A percentile compares a stretch with the other conserved stretches of the same genome.
Evolutionary conservation across 2,113 vertebrate genomes (phyloP).

Genomic region (Apeltes quadracus): DNA sequence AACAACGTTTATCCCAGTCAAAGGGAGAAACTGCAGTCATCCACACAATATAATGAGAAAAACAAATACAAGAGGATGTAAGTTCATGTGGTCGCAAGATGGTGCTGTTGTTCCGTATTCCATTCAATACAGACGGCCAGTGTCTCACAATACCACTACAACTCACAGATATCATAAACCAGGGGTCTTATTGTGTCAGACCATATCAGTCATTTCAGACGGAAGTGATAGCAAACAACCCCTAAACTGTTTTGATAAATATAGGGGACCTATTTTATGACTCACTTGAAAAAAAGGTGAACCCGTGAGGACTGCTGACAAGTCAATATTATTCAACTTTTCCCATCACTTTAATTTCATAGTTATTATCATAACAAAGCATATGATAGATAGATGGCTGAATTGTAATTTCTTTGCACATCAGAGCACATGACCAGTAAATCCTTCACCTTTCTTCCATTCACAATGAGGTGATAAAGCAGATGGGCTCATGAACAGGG

Average conservation of each 20-base stretch:
- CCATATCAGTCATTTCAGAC: neutral
- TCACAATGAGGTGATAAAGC: conserved; percentile 29
- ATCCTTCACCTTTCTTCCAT: neutral
- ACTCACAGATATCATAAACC: neutral
- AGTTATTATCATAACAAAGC: neutral
- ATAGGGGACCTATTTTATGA: neutral
- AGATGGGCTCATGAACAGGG: neutral
- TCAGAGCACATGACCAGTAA: neutral
- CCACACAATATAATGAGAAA: conserved; percentile 11
- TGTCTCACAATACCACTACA: neutral
- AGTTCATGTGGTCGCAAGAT: conserved; percentile 68
- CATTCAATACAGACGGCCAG: neutral
- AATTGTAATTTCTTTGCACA: neutral
- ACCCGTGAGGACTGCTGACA: neutral
- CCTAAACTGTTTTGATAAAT: neutral
- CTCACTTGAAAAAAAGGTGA: neutral
- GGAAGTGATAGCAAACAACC: neutral
- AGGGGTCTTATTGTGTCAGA: neutral
- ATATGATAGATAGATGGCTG: neutral
- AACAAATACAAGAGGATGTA: conserved; percentile 70
- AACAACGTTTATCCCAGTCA: conserved; percentile 14
- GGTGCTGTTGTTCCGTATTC: conserved; percentile 54
- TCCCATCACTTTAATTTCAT: neutral
- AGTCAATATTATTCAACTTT: neutral
- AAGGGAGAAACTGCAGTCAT: conserved; percentile 43